phyloP scores from a whole-genome alignment of 35 echinoderm and acorn worm species.

The Heliocidaris erythrogramma region DNA sequence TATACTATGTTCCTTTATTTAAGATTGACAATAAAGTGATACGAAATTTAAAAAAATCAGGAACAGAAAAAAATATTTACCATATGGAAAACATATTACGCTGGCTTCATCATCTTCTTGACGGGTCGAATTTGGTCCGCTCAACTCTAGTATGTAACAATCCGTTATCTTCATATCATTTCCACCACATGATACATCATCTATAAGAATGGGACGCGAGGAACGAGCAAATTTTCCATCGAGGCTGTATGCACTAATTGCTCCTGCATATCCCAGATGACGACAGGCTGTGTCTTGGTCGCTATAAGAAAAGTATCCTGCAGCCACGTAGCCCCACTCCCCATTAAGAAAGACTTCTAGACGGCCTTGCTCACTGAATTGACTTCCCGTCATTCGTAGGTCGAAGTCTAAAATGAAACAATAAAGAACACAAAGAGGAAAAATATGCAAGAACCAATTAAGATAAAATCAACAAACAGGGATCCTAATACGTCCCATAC shows the following conservation, averaged over 20 bases:
- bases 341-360: neutral
- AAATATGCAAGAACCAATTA: too few relatives aligned
- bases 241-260: neutral
- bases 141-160: neutral
- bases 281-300: neutral
- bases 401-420: neutral
- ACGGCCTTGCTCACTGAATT: neutral
- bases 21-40: too few relatives aligned
- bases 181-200: neutral
- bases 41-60: too few relatives aligned
- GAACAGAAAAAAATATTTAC: neutral
- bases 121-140: neutral
- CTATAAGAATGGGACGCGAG: neutral
- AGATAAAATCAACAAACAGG: neutral
- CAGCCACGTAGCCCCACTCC: neutral
- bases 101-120: neutral
- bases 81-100: neutral
- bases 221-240: neutral
- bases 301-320: neutral
- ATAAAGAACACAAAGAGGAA: neutral
- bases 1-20: too few relatives aligned
- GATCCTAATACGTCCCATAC: too few relatives aligned
- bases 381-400: neutral
- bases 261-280: conserved; percentile 7
- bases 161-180: neutral